Conservation (phyloP, 1,140 invertebrate genomes). For the Vanessa atalanta region DNA sequence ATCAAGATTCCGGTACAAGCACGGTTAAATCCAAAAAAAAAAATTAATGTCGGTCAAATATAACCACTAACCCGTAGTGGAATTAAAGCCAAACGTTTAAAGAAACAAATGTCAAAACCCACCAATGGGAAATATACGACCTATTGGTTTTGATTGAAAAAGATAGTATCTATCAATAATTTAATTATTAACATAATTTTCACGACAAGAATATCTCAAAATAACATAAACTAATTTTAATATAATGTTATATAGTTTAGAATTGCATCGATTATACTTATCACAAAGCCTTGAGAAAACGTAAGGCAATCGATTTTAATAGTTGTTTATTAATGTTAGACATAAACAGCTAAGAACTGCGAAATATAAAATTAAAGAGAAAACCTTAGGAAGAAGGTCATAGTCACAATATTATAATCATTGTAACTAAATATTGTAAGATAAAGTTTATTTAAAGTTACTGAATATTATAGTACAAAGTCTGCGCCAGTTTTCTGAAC, state of each 20-base stretch:
- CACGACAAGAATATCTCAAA: neutral
- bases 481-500: too few relatives aligned
- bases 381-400: slow-evolving; percentile 1
- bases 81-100: too few relatives aligned
- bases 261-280: neutral
- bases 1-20: too few relatives aligned
- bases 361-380: slow-evolving; percentile 1
- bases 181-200: neutral
- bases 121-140: too few relatives aligned
- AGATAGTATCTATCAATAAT: neutral
- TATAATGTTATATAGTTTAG: neutral
- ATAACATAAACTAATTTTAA: neutral
- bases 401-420: neutral
- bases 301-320: neutral
- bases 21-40: too few relatives aligned
- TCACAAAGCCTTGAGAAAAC: neutral
- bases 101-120: too few relatives aligned
- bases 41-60: too few relatives aligned
- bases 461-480: too few relatives aligned
- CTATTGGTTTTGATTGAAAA: too few relatives aligned
- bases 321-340: neutral
- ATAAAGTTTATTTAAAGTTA: too few relatives aligned
- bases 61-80: too few relatives aligned
- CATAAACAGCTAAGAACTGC: neutral
- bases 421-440: too few relatives aligned